phyloP scores from a whole-genome alignment of 2,113 vertebrate genomes.

The Hippocampus barbouri region DNA sequence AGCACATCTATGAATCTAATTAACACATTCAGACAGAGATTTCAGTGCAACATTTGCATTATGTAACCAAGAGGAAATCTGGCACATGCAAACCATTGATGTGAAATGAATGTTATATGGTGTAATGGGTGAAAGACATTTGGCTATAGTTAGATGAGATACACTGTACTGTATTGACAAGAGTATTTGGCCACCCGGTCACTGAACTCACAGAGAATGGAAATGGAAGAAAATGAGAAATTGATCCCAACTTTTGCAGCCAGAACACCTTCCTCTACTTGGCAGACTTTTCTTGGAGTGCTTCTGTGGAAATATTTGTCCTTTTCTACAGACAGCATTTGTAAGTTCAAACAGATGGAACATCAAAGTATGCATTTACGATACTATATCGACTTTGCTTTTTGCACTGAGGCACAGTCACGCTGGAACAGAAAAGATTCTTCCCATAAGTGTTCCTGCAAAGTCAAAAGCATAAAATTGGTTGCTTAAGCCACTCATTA shows the following conservation, averaged over 20 bases:
- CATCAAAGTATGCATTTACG: neutral
- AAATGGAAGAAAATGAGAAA: neutral
- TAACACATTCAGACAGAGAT: neutral
- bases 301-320: neutral
- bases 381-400: too few species aligned
- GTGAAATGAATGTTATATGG: neutral
- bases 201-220: neutral
- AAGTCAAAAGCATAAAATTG: neutral
- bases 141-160: neutral
- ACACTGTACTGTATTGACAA: neutral
- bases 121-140: neutral
- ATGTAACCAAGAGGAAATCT: neutral
- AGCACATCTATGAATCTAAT: conserved; percentile 36
- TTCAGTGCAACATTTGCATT: neutral
- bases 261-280: neutral
- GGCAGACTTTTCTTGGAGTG: neutral
- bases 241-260: neutral
- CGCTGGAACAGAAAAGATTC: too few species aligned
- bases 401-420: too few species aligned
- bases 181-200: neutral
- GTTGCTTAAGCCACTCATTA: neutral
- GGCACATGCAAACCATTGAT: neutral
- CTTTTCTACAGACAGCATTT: neutral
- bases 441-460: too few species aligned
- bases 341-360: neutral